Evolutionary conservation across 2,888 invertebrate genomes (phyloP), one percentile per base, ranked within the genome.

Genomic region (Rhorus exstirpatorius): DNA sequence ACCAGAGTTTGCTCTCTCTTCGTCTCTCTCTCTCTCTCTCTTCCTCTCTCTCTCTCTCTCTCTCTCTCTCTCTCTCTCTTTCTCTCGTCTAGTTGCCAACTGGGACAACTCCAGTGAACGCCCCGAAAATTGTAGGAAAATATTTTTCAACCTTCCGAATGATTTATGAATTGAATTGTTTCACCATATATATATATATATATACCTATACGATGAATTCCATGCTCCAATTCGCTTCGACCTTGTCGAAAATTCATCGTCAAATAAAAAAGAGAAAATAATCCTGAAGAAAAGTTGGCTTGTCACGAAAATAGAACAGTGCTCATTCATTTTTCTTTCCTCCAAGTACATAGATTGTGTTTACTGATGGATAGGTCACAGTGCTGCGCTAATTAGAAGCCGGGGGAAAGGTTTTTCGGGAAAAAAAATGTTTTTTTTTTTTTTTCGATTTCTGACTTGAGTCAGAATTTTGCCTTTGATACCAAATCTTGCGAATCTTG

Each of bases 41-140:
- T 49, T 21, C 31, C 17, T 31, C 24, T 63, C 21, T 7, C 24
- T 44, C 63, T 46, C 41, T 14, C n/a, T n/a, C n/a, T n/a, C n/a
- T n/a, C n/a, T n/a, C n/a, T n/a, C n/a, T n/a, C n/a, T n/a, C 46
- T 24, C 46, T 65, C 26, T 46, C 12, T 67, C 31, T 31, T 17
- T n/a, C 21, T 44, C 81, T 68, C 41, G 61, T 84, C 74, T 68
- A 63, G 74, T 80, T 82, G 84, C 86, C 86, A 86, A 86, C 79
- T 86, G 76, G 84, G 63, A 72, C 83, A 65, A 41, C 8, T 19
- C 10, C 67, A 51, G 49, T 38, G 24, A 77, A 58, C 55, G 17
- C 41, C 49, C 67, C 71, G 44, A 76, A 67, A 76, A 71, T 7
- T 26, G 71, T 24, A 31, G 41, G 31, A 44, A 72, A 51, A 68